Evolutionary conservation across 2,888 invertebrate genomes (phyloP).

Genomic region (Yponomeuta evonymella): DNA sequence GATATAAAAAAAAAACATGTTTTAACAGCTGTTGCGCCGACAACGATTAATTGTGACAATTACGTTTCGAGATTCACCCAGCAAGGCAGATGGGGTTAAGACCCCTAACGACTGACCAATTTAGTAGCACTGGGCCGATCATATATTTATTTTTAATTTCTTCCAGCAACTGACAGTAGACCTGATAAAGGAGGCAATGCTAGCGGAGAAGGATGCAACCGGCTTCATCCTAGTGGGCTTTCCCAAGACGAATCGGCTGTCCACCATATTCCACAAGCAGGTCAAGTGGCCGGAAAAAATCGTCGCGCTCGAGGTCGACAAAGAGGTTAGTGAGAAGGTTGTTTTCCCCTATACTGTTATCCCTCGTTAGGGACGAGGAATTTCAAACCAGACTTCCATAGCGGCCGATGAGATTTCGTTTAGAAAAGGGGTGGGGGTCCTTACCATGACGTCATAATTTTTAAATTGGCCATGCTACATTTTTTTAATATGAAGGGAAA

Average conservation of each 20-base stretch:
- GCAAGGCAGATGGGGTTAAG: no score
- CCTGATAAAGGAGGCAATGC: conserved; percentile 74
- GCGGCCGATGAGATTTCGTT: neutral
- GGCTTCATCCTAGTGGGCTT: conserved; percentile 76
- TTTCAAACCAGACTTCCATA: no score
- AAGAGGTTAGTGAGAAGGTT: conserved; percentile 41
- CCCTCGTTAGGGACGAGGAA: no score
- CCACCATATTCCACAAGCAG: conserved; percentile 63
- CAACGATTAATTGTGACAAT: no score
- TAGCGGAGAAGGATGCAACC: conserved; percentile 56
- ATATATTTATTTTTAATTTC: neutral
- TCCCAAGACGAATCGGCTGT: conserved; percentile 70
- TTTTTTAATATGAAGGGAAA: no score
- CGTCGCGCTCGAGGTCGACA: conserved; percentile 63
- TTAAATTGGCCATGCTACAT: no score
- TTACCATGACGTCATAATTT: no score
- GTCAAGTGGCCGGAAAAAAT: conserved; percentile 71
- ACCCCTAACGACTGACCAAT: no score
- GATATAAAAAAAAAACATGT: no score
- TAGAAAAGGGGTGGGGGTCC: neutral
- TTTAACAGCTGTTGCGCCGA: no score
- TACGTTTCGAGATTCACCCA: no score
- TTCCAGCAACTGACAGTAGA: conserved; percentile 72
- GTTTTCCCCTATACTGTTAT: neutral
- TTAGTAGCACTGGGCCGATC: no score